phyloP scores from a whole-genome alignment of 2,797 vertebrate genomes.

The Sandelia bainsii region DNA sequence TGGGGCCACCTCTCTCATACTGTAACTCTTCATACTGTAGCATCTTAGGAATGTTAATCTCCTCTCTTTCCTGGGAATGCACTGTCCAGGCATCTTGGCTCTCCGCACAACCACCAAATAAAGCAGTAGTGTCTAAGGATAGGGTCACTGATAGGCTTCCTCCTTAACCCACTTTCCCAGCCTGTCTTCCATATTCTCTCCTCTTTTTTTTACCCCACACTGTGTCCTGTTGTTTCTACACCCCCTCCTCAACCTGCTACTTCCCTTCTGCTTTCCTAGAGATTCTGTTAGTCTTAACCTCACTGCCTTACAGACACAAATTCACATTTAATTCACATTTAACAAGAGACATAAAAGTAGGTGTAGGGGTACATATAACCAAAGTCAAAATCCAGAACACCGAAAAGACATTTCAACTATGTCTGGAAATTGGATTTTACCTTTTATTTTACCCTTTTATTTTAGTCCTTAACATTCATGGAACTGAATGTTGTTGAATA shows the following conservation, averaged over 20 bases:
- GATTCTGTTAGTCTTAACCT: conserved; percentile 55
- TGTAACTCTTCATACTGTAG: conserved; percentile 52
- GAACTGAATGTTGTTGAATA: too few species aligned
- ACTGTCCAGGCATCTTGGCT: conserved; percentile 57
- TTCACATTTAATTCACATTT: not conserved
- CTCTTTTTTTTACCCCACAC: conserved; percentile 13
- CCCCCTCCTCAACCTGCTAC: conserved; percentile 11
- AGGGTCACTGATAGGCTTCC: conserved; percentile 53
- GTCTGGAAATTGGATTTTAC: too few species aligned
- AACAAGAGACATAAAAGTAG: too few species aligned
- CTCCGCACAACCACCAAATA: conserved; percentile 64
- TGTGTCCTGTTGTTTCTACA: conserved; percentile 49
- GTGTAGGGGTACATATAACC: too few species aligned
- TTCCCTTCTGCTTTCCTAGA: conserved; percentile 41
- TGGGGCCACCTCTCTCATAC: conserved; percentile 32
- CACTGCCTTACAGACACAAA: conserved; percentile 31
- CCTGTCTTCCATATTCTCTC: conserved; percentile 18
- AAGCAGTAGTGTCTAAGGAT: conserved; percentile 55
- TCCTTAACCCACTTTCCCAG: conserved; percentile 29
- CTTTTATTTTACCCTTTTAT: too few species aligned
- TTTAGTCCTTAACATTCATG: too few species aligned
- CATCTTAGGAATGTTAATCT: conserved; percentile 80
- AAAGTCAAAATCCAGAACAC: too few species aligned
- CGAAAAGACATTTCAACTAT: too few species aligned
- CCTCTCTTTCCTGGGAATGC: conserved; percentile 59